A percentile compares a stretch with the other conserved stretches of the same genome.
Conservation (phyloP, 2,113 vertebrate genomes). For the Taxidea taxus region DNA sequence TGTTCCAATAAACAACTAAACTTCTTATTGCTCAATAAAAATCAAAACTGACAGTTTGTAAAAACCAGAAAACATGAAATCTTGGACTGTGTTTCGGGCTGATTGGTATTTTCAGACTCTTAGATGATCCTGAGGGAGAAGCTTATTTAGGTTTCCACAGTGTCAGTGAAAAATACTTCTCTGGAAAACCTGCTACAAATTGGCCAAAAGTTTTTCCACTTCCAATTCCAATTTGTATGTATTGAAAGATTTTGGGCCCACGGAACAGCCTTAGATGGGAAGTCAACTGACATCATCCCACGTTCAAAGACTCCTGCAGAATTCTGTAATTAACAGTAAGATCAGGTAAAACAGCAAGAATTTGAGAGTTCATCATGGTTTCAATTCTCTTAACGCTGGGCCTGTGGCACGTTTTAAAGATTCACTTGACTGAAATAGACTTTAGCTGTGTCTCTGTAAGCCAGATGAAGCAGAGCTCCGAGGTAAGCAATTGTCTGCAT, state of each 20-base stretch:
- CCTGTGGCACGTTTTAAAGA: conserved; percentile 38
- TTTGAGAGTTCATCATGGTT: not conserved
- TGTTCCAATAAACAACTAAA: conserved; percentile 69
- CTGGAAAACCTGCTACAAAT: conserved; percentile 54
- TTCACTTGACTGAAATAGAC: not conserved
- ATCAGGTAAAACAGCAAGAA: not conserved
- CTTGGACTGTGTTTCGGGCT: conserved; percentile 36
- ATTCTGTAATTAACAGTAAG: not conserved
- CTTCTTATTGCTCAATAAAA: conserved; percentile 63
- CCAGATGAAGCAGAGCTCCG: not conserved
- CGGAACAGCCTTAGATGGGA: not conserved
- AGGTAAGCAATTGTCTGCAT: not conserved
- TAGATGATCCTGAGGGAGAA: conserved; percentile 47
- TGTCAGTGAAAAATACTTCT: conserved; percentile 38
- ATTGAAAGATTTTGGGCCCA: conserved; percentile 21
- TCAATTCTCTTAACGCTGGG: not conserved
- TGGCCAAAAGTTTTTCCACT: conserved; percentile 13
- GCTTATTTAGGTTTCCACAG: conserved; percentile 54
- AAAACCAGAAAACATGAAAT: conserved; percentile 65
- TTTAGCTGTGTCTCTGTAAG: not conserved
- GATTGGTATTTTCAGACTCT: conserved; percentile 56
- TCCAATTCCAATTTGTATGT: conserved; percentile 57
- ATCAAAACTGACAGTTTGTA: conserved; percentile 64
- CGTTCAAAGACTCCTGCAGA: not conserved
- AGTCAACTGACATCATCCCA: not conserved